Evolutionary conservation across 2,113 vertebrate genomes (phyloP), one percentile per base, ranked within the genome.

Genomic region (Anser brachyrhynchus): DNA sequence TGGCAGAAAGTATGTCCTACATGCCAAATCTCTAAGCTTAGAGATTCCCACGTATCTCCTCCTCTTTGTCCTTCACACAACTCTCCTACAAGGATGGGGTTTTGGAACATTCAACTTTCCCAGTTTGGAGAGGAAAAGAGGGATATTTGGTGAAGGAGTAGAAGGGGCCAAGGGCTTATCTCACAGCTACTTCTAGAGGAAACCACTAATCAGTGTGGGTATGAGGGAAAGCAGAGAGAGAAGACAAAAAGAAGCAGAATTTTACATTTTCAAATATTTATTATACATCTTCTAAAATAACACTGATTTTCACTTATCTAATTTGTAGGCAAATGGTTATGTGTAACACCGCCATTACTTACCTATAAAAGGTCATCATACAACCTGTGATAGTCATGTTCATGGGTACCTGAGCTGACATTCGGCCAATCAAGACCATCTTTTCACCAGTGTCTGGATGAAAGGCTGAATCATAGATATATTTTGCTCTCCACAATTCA

Each of bases 281-380:
- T 22, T 25, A 41, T 3, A 44, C 39, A 70, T n/a, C 4, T 71
- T 76, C 23, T 54, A n/a, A 80, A 91, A 74, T 15, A 70, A 82
- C 21, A 58, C 20, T 39, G 17, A 70, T 62, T 87, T 80, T 83
- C 39, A 39, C 39, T 39, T 39, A 35, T 35, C 35, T 35, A 35
- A 35, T 35, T 35, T 35, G 35, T 35, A 35, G 35, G 35, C 35
- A 35, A 35, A 35, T 35, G 35, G 35, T 35, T 35, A 39, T 39
- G 39, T 39, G 39, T 6, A 77, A 31, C 6, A 28, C 0, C 59
- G 29, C 49, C 51, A 35, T 3, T 31, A 77, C 98, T 98, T 91
- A 99, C 99, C 98, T 98, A 96, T 99, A 99, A 96, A 99, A 99
- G 1, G 99, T 99, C 99, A 99, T 99, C 99, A 99, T 99, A 70